Evolutionary conservation across 2,113 vertebrate genomes (phyloP).

Genomic region (Ophiodon elongatus): DNA sequence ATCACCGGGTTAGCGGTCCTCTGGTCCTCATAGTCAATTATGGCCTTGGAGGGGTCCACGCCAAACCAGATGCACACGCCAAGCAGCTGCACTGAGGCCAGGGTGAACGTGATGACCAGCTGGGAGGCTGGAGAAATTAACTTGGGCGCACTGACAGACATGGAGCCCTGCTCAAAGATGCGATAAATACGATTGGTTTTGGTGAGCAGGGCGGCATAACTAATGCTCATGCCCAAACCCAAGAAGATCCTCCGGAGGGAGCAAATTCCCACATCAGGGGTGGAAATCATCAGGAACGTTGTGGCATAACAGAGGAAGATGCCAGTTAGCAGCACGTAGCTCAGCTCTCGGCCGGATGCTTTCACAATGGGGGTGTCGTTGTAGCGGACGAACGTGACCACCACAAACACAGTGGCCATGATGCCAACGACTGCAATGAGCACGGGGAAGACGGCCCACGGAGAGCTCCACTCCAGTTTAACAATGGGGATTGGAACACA

Average conservation of each 20-base stretch:
- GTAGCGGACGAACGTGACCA: conserved; percentile 84
- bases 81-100: conserved; percentile 84
- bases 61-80: conserved; percentile 86
- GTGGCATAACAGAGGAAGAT: conserved; percentile 86
- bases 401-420: conserved; percentile 84
- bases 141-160: conserved; percentile 82
- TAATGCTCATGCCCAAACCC: conserved; percentile 87
- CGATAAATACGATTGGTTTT: conserved; percentile 87
- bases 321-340: conserved; percentile 85
- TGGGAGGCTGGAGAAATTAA: conserved; percentile 85
- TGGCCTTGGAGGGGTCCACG: conserved; percentile 82
- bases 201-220: conserved; percentile 85
- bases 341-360: conserved; percentile 84
- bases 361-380: conserved; percentile 87
- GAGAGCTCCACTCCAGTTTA: conserved; percentile 86
- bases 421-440: conserved; percentile 83
- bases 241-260: conserved; percentile 84
- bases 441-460: conserved; percentile 85
- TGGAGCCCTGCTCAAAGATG: conserved; percentile 85
- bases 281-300: conserved; percentile 86
- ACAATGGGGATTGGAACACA: conserved; percentile 83
- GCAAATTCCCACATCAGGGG: conserved; percentile 83
- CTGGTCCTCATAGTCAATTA: conserved; percentile 86
- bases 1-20: conserved; percentile 78
- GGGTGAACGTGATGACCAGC: conserved; percentile 83